Base-by-base conservation (phyloP, 2,888 invertebrate genomes). In the Cerastis rubricosa region DNA sequence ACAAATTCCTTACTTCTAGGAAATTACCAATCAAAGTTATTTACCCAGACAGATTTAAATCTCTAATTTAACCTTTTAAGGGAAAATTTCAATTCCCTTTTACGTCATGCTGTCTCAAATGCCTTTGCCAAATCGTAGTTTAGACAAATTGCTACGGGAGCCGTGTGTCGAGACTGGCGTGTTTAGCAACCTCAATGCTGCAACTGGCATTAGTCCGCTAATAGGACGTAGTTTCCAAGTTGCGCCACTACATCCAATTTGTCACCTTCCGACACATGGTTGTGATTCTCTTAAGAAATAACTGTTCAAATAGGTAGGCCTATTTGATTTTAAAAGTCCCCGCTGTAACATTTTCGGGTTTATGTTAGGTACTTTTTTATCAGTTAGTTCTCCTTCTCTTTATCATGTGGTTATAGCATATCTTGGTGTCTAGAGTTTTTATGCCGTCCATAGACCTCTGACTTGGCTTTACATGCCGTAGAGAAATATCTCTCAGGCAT, bases 41-140 rank as follows among this genome's bases (percentile, higher is more conserved):
- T 78, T 84, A 74, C 66, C 19, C 4, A 40, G 11, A 22, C 22
- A 9, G 19, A 57, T 65, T 73, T 14, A 14, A 64, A 80, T 67
- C 45, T 70, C 25, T 22, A 51, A 74, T 51, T 64, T 71, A 45
- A 1, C 74, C 81, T 68, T 71, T n/a, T 43, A 40, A 6, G 70
- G 79, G 67, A 80, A 81, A 80, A 80, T 81, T 63, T 74, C 70
- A 71, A 80, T 80, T 84, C 35, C 85, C 85, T 85, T 84, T 67
- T 82, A 35, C 45, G 67, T 47, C 59, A 47, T 12, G 67, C 29
- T 17, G 81, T 68, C 74, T 70, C 63, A 64, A 81, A 71, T 81
- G 57, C 66, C 68, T 84, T 65, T 69, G 35, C 68, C 19, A 79
- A 84, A 84, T 84, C 47, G 25, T 59, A n/a, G n/a, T 79, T 71